Evolutionary conservation across 2,888 invertebrate species (phyloP).

Genomic region (Lacanobia wlatinum): DNA sequence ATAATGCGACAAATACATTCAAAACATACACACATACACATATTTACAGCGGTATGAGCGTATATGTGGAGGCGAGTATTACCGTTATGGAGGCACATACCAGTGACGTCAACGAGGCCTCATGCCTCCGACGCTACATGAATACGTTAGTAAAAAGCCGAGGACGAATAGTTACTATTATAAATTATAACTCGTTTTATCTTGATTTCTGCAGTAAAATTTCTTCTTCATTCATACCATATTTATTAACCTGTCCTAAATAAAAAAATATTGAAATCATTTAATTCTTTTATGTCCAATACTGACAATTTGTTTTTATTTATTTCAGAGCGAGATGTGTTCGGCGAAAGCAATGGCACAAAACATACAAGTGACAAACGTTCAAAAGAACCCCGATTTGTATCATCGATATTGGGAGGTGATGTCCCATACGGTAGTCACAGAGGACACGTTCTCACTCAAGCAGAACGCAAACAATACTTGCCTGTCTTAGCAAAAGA

Average conservation of each 20-base stretch:
- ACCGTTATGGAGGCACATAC: slow-evolving; percentile 91
- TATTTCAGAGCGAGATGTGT: slow-evolving; percentile 89
- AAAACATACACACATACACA: slow-evolving; percentile 61
- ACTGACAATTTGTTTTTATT: slow-evolving; percentile 63
- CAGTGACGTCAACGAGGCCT: slow-evolving; percentile 89
- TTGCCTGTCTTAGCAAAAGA: slow-evolving; percentile 91
- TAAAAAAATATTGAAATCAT: slow-evolving; percentile 1
- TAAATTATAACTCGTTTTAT: slow-evolving; percentile 63
- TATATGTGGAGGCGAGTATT: slow-evolving; percentile 87
- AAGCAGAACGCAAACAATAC: slow-evolving; percentile 95
- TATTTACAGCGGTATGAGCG: slow-evolving; percentile 69
- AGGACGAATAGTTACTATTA: slow-evolving; percentile 77
- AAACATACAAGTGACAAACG: slow-evolving; percentile 79
- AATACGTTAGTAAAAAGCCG: slow-evolving; percentile 85
- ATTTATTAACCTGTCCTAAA: background rate
- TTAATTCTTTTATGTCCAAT: background rate
- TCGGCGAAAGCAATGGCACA: slow-evolving; percentile 82
- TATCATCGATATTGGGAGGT: slow-evolving; percentile 95
- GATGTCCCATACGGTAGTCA: slow-evolving; percentile 95
- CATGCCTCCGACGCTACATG: slow-evolving; percentile 85
- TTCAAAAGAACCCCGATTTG: slow-evolving; percentile 91
- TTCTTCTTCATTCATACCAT: slow-evolving; percentile 9
- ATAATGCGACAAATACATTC: slow-evolving; percentile 76
- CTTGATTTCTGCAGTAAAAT: slow-evolving; percentile 35
- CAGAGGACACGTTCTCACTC: slow-evolving; percentile 94